Conservation (phyloP, 2,888 invertebrate species). For the Psylliodes chrysocephalus region DNA sequence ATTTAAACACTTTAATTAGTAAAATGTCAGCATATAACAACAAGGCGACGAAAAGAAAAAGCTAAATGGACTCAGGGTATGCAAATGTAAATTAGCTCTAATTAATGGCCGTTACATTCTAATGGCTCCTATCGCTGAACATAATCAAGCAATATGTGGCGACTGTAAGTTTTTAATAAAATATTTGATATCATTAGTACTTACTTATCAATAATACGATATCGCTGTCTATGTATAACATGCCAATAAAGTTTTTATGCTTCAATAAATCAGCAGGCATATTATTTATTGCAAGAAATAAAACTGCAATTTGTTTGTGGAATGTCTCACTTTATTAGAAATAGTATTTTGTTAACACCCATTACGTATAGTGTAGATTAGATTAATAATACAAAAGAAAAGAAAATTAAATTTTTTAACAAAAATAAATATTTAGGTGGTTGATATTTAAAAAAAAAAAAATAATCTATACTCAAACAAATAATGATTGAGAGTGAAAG, state of each 20-base stretch:
- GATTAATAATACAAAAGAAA: too few relatives aligned
- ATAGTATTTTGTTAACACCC: too few relatives aligned
- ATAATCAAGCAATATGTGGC: conserved; percentile 30
- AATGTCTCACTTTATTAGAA: background rate
- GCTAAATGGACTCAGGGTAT: conserved; percentile 24
- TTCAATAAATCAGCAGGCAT: conserved; percentile 12
- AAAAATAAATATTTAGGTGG: too few relatives aligned
- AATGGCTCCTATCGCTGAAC: conserved; percentile 32
- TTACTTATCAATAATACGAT: conserved; percentile 25
- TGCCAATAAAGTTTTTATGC: conserved; percentile 31
- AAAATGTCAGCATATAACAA: conserved; percentile 20
- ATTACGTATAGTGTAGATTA: too few relatives aligned
- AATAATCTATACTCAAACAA: too few relatives aligned
- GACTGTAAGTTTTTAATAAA: conserved; percentile 35
- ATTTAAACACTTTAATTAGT: conserved; percentile 13
- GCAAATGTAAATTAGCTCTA: conserved; percentile 40
- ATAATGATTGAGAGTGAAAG: too few relatives aligned
- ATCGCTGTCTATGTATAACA: conserved; percentile 22
- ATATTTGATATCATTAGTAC: conserved; percentile 18
- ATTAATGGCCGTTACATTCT: conserved; percentile 39
- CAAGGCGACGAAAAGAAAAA: conserved; percentile 26
- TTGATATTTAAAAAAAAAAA: too few relatives aligned
- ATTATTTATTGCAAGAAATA: conserved; percentile 17
- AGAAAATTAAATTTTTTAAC: too few relatives aligned
- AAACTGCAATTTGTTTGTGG: background rate